These are phyloP conservation scores for Deilephila elpenor DNA, from an alignment of 2,888 invertebrate species.

Conservation along the genomic window DNA sequence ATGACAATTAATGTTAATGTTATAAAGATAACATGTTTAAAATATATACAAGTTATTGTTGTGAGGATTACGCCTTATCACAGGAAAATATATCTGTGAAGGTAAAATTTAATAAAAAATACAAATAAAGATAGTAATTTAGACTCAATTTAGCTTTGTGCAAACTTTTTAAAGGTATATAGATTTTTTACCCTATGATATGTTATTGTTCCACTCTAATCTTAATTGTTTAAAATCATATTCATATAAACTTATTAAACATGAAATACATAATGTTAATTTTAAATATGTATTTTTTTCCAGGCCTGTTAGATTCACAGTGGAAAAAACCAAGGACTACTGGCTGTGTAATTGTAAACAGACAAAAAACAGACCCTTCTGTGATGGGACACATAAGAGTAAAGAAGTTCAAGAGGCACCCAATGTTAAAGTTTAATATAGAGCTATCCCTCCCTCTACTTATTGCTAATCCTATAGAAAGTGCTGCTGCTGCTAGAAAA, in stretches of 20 bases:
- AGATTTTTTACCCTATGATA: no score
- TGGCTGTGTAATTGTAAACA: conserved; percentile 99
- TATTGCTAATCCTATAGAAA: conserved; percentile 7
- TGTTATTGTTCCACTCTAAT: no score
- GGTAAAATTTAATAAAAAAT: no score
- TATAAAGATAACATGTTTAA: no score
- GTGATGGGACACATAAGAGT: conserved; percentile 96
- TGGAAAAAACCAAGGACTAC: conserved; percentile 94
- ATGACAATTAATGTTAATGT: no score
- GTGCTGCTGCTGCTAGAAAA: conserved; percentile 28
- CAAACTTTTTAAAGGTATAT: no score
- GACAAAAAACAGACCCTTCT: conserved; percentile 96
- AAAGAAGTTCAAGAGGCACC: conserved; percentile 88
- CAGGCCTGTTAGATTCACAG: conserved; percentile 92
- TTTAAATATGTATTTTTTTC: conserved; percentile 43
- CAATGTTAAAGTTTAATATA: conserved; percentile 56
- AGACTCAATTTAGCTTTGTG: no score
- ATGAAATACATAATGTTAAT: not conserved
- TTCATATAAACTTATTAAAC: not conserved
- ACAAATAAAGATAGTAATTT: no score
- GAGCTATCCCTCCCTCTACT: not conserved
- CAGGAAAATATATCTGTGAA: no score
- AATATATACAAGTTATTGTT: no score
- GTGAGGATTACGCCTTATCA: no score
- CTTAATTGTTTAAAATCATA: conserved; percentile 9